phyloP scores from a whole-genome alignment of 1,140 invertebrate species.

The Platyscapa corneri region DNA sequence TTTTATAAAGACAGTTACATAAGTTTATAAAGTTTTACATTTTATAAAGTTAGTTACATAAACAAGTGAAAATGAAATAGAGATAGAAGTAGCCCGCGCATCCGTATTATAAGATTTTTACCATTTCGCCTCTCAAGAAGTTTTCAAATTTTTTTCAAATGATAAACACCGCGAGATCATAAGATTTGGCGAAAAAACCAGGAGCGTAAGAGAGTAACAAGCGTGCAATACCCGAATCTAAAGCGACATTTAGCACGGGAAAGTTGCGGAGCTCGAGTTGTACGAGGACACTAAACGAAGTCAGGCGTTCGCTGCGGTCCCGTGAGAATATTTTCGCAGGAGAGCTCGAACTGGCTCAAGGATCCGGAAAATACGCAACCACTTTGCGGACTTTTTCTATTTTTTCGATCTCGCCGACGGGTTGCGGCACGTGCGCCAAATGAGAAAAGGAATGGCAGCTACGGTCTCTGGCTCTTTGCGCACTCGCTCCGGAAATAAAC shows the following conservation, averaged over 20 bases:
- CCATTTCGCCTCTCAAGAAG: too few species aligned
- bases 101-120: too few species aligned
- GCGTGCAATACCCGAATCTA: too few species aligned
- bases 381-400: neutral
- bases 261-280: neutral
- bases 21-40: too few species aligned
- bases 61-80: too few species aligned
- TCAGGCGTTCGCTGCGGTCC: neutral
- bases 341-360: constrained; percentile 11
- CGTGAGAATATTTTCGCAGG: constrained; percentile 31
- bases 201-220: too few species aligned
- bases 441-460: neutral
- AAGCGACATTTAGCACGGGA: neutral
- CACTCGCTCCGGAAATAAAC: neutral
- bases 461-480: neutral
- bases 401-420: neutral
- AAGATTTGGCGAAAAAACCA: too few species aligned
- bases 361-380: constrained; percentile 27
- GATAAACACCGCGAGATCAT: too few species aligned
- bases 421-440: neutral
- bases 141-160: too few species aligned
- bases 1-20: too few species aligned
- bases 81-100: too few species aligned
- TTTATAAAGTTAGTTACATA: too few species aligned
- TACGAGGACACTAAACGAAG: constrained; percentile 24